A percentile compares a stretch with the other conserved stretches of the same genome.
These are phyloP conservation scores for Tetheella fluctuosa DNA, from an alignment of 2,888 invertebrate genomes.

Conservation along the genomic window DNA sequence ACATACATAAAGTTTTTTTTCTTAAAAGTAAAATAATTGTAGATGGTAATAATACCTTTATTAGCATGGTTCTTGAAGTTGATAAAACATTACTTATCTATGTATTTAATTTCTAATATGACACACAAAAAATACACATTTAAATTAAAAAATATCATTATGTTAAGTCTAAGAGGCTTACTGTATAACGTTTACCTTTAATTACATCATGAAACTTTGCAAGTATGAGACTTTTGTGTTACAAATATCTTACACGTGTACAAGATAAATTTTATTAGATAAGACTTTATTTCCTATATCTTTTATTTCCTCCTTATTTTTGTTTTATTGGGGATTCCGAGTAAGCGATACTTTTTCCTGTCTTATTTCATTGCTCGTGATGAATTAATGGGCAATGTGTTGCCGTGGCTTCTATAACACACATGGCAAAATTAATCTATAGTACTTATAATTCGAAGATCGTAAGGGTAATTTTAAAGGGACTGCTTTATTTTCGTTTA, in stretches of 20 bases:
- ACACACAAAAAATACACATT: too few species aligned
- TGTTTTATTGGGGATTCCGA: constrained; percentile 13
- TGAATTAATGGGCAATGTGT: constrained; percentile 10
- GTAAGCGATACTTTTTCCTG: constrained; percentile 14
- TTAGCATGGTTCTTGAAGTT: too few species aligned
- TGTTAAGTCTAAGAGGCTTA: too few species aligned
- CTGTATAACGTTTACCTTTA: too few species aligned
- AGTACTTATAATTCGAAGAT: not conserved
- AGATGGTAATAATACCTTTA: too few species aligned
- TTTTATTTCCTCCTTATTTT: constrained; percentile 13
- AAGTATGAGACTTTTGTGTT: not conserved
- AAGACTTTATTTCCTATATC: constrained; percentile 11
- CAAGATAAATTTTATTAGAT: constrained; percentile 10
- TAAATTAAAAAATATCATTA: too few species aligned
- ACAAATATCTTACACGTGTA: constrained; percentile 4
- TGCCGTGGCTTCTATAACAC: not conserved
- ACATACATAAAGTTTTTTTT: not conserved
- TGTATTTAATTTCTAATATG: too few species aligned
- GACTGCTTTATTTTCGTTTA: not conserved
- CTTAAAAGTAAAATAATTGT: not conserved
- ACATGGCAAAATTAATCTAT: not conserved
- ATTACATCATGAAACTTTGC: too few species aligned
- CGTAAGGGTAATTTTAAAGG: not conserved
- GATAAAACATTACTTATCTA: too few species aligned
- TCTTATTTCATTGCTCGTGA: constrained; percentile 12